Conservation (phyloP, 2,113 vertebrate genomes). For the Prietella phreatophila region DNA sequence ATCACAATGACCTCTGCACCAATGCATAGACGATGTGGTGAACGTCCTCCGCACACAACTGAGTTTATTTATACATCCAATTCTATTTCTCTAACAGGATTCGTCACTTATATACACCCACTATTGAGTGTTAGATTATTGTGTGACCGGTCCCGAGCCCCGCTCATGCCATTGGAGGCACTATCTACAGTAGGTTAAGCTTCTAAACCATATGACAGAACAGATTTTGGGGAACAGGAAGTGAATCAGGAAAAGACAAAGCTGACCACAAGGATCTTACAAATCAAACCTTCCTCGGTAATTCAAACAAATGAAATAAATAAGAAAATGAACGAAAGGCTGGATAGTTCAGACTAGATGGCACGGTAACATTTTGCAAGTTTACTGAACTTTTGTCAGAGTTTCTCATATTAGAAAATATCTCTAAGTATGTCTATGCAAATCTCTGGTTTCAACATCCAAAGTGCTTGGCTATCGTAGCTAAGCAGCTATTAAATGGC, state of each 20-base stretch:
- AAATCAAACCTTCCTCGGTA: background rate
- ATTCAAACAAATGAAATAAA: background rate
- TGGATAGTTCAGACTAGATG: no score
- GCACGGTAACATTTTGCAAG: background rate
- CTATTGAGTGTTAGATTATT: background rate
- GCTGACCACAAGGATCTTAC: background rate
- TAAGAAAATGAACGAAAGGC: no score
- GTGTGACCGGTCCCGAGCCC: background rate
- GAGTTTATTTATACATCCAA: background rate
- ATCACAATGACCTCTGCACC: conserved; percentile 5
- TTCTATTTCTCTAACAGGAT: background rate
- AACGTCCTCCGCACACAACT: background rate
- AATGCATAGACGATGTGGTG: background rate
- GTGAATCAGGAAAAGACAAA: background rate
- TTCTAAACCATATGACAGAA: background rate
- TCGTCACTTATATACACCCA: no score
- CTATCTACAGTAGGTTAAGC: background rate
- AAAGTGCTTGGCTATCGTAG: no score
- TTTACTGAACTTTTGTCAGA: background rate
- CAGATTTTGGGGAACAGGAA: background rate
- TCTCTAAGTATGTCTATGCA: background rate
- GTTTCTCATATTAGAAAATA: background rate
- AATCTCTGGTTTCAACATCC: background rate
- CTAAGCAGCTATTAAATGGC: background rate
- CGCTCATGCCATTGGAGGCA: background rate